A percentile compares a stretch with the other conserved stretches of the same genome.
Evolutionary conservation across 2,113 vertebrate species (phyloP).

Genomic region (Hypanus sabinus): DNA sequence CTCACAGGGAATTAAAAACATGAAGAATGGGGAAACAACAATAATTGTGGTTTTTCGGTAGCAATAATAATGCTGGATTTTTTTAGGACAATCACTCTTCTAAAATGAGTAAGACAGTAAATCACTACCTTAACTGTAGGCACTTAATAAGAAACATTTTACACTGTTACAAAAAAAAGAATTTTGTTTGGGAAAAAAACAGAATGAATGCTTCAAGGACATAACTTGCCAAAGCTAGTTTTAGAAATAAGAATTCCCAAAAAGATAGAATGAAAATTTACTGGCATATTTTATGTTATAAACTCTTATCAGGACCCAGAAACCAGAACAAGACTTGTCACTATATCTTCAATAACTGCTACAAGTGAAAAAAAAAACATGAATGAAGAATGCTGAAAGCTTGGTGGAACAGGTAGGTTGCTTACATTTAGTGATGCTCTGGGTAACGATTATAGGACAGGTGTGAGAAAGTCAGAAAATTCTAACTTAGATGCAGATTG

Average conservation of each 20-base stretch:
- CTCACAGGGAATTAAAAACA: neutral
- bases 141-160: neutral
- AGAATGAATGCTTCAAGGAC: neutral
- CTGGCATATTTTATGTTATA: neutral
- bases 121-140: neutral
- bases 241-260: neutral
- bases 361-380: neutral
- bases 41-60: neutral
- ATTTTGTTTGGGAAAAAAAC: neutral
- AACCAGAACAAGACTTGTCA: too few relatives aligned
- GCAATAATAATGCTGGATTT: neutral
- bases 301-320: neutral
- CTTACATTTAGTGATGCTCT: neutral
- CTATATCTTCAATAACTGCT: neutral
- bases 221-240: neutral
- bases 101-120: neutral
- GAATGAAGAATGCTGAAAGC: neutral
- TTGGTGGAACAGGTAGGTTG: neutral
- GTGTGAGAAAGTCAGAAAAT: neutral
- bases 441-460: neutral
- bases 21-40: neutral
- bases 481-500: neutral
- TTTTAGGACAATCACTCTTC: neutral
- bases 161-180: neutral
- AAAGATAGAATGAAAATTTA: too few relatives aligned